Evolutionary conservation across 1,140 invertebrate genomes (phyloP).

Genomic region (Lucilia sericata): DNA sequence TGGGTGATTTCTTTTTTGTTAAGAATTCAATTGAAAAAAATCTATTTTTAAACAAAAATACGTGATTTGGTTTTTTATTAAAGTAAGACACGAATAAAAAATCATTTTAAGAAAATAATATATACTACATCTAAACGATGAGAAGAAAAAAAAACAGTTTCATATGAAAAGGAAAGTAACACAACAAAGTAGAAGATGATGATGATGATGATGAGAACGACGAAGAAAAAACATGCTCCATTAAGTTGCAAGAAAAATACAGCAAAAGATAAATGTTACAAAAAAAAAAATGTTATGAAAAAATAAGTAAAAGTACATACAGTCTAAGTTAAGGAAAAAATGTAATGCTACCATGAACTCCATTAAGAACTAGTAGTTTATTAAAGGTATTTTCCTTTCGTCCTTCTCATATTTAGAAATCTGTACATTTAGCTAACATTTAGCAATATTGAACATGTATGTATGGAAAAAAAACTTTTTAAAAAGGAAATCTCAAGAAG

Average conservation of each 20-base stretch:
- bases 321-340: neutral
- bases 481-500: too few species aligned
- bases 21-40: conserved; percentile 10
- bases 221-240: conserved; percentile 10
- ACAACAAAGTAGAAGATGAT: neutral
- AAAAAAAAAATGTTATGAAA: neutral
- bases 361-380: neutral
- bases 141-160: too few species aligned
- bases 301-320: neutral
- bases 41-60: conserved; percentile 37
- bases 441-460: neutral
- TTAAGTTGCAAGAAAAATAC: neutral
- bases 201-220: neutral
- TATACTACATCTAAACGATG: neutral
- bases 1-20: neutral
- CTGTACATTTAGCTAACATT: neutral
- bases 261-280: neutral
- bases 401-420: neutral
- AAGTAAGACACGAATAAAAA: conserved; percentile 10
- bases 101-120: neutral
- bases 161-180: neutral
- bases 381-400: neutral
- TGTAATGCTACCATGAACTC: neutral
- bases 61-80: conserved; percentile 40
- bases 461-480: neutral